A percentile compares a stretch with the other conserved stretches of the same genome.
These are phyloP conservation scores for Galleria mellonella DNA, from an alignment of 1,140 invertebrate species.

Conservation along the genomic window DNA sequence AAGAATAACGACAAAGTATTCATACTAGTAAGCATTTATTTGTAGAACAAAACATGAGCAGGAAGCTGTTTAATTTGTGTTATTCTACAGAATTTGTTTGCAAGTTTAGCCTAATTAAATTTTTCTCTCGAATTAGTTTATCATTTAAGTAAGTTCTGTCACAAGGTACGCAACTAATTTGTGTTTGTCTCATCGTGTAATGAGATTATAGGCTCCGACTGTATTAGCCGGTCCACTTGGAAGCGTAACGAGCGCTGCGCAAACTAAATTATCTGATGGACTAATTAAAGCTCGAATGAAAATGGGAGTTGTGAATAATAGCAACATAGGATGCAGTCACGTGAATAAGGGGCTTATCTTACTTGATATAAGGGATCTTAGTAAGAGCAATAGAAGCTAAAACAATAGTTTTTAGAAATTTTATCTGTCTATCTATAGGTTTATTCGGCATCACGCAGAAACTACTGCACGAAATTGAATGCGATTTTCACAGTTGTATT, in stretches of 20 bases:
- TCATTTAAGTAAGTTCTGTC: constrained; percentile 2
- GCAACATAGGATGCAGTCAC: neutral
- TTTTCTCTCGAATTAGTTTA: neutral
- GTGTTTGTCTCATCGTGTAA: constrained; percentile 49
- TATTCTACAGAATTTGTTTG: neutral
- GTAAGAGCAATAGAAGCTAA: too few species aligned
- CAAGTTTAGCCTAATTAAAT: neutral
- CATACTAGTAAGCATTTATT: too few species aligned
- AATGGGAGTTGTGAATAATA: constrained; percentile 27
- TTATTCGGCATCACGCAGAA: too few species aligned
- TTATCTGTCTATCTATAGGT: too few species aligned
- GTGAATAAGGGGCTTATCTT: too few species aligned
- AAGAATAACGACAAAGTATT: too few species aligned
- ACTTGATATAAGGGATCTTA: too few species aligned
- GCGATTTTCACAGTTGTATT: too few species aligned
- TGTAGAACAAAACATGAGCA: too few species aligned
- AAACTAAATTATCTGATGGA: constrained; percentile 53
- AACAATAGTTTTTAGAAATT: too few species aligned
- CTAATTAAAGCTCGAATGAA: constrained; percentile 36
- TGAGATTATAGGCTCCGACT: constrained; percentile 47
- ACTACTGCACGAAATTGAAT: too few species aligned
- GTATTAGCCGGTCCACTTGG: constrained; percentile 44
- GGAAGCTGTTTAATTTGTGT: neutral
- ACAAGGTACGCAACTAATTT: constrained; percentile 27
- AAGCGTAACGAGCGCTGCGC: constrained; percentile 38